Evolutionary conservation across 2,113 vertebrate species (phyloP).

Genomic region (Clarias batrachus): DNA sequence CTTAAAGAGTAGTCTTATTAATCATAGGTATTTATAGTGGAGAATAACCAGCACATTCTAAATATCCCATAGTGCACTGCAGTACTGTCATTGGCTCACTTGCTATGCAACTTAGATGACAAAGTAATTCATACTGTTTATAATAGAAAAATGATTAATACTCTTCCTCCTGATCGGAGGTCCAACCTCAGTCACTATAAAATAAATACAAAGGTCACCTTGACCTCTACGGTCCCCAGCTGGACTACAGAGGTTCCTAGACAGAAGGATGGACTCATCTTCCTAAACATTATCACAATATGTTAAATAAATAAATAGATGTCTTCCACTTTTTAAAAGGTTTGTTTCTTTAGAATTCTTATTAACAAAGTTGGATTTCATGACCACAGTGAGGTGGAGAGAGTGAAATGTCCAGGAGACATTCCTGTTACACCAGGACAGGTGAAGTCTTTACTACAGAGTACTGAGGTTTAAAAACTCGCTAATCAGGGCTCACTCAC

Average conservation of each 20-base stretch:
- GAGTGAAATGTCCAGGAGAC: not conserved
- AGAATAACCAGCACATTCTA: not conserved
- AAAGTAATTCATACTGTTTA: not conserved
- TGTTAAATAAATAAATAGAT: not conserved
- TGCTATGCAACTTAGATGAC: not conserved
- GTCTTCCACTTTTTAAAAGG: no score
- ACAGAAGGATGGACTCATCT: no score
- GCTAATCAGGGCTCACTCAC: not conserved
- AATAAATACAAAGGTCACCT: no score
- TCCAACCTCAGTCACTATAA: no score
- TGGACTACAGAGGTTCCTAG: no score
- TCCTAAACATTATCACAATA: not conserved
- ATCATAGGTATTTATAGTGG: not conserved
- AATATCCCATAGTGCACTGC: not conserved
- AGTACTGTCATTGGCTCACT: not conserved
- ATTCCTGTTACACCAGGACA: not conserved
- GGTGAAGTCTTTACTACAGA: not conserved
- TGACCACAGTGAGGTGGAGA: no score
- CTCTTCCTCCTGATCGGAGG: no score
- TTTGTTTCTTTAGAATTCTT: no score
- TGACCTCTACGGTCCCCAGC: no score
- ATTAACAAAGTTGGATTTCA: no score
- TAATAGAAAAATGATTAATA: not conserved
- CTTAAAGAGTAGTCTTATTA: not conserved
- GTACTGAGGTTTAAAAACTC: not conserved